Conservation (phyloP, 2,888 invertebrate genomes). For the Alloscopus bannaensis region DNA sequence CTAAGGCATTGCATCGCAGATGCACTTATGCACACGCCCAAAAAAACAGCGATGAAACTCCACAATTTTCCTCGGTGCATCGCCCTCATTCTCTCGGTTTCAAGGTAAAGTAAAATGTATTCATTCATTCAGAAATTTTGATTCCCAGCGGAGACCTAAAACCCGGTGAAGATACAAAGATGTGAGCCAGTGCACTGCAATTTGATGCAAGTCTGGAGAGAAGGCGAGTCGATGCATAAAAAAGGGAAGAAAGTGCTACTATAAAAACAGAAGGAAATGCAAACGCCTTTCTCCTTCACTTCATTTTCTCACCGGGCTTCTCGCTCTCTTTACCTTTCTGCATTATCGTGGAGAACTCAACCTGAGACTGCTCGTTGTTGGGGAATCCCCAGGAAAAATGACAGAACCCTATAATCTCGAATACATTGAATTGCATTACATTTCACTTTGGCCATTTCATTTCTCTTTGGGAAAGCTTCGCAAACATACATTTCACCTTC, state of each 20-base stretch:
- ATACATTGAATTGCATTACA: slow-evolving; percentile 24
- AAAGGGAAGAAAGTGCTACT: neutral
- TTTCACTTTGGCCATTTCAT: slow-evolving; percentile 15
- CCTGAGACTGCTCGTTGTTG: slow-evolving; percentile 14
- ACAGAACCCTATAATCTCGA: slow-evolving; percentile 7
- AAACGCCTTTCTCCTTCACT: slow-evolving; percentile 7
- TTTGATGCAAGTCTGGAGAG: neutral
- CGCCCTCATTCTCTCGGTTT: neutral
- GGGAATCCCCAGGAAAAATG: slow-evolving; percentile 3
- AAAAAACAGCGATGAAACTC: too few species aligned
- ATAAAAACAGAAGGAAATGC: neutral
- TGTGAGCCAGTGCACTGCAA: slow-evolving; percentile 16
- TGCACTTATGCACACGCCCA: too few species aligned
- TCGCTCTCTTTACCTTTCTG: slow-evolving; percentile 22
- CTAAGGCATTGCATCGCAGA: too few species aligned
- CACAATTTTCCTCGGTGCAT: too few species aligned
- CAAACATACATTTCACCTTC: slow-evolving; percentile 6
- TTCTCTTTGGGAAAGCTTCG: too few species aligned
- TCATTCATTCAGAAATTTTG: slow-evolving; percentile 58
- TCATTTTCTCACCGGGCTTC: slow-evolving; percentile 30
- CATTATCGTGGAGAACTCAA: slow-evolving; percentile 10
- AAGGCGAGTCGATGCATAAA: slow-evolving; percentile 9
- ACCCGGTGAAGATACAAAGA: slow-evolving; percentile 17
- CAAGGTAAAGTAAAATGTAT: slow-evolving; percentile 36
- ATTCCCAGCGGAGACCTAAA: slow-evolving; percentile 52